Base-by-base conservation (phyloP, 2,797 vertebrate species). In the Urophycis tenuis region DNA sequence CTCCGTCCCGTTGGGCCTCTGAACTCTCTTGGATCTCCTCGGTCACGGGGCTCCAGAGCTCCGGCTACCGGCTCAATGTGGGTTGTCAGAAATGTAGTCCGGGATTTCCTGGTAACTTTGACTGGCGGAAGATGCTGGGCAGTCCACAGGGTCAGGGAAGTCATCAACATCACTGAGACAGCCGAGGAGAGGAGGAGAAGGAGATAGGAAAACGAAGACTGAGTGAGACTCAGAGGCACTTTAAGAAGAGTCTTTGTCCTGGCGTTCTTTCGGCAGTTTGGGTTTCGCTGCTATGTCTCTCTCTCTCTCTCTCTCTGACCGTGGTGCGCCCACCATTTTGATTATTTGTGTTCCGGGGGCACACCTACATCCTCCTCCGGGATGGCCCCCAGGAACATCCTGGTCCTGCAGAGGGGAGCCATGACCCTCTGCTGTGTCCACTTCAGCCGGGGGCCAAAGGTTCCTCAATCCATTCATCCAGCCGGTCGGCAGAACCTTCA, bases 371-470 rank as follows among this genome's bases (percentile, higher is more conserved):
- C 83, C 19, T 87, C 85, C 74, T 89, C 85, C 11, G 87, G 82
- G 69, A 85, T 81, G 64, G 83, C 86, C 53, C 53, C 53, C 83
- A 19, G 87, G 86, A 74, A 82, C 83, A 75, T 85, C 78, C 85
- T 74, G 83, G 19, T 82, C 67, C 77, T 14, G 76, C 71, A 70
- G 71, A 78, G 69, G 45, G 29, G 41, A 80, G 53, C 19, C 70
- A 64, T 7, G 74, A 74, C 78, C 78, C 4, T 60, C 7, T 0
- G 29, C 53, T 69, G 75, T 19, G 12, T 49, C 76, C 31, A 74
- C 79, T 34, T 86, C 80, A 64, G 73, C 73, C 71, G 76, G 81
- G 81, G 3, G 35, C 75, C 77, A 79, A 71, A 33, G 81, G 72
- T 73, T 88, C 85, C 67, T 60, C 80, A 75, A 77, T 80, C 84